Conservation (phyloP, 2,888 invertebrate genomes). For the Drosophila picticornis region DNA sequence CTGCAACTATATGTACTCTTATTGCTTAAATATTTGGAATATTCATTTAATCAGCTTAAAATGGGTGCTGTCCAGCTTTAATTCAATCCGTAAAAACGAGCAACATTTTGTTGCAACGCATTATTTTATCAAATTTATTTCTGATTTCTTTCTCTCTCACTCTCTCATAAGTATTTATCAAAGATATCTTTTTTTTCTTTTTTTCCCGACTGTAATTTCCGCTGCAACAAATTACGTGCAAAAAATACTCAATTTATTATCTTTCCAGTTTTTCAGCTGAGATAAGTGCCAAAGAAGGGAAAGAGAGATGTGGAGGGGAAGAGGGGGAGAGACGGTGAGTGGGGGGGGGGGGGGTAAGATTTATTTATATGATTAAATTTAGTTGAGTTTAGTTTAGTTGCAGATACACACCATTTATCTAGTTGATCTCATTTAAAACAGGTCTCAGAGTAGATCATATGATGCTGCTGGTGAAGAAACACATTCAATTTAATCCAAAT, state of each 20-base stretch:
- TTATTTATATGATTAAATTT: slow-evolving; percentile 32
- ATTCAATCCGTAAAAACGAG: neutral
- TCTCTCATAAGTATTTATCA: slow-evolving; percentile 32
- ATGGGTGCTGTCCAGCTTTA: no score
- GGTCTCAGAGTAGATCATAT: slow-evolving; percentile 50
- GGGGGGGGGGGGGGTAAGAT: neutral
- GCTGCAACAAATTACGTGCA: slow-evolving; percentile 39
- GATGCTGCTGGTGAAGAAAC: slow-evolving; percentile 12
- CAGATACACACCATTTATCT: slow-evolving; percentile 81
- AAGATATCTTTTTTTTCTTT: slow-evolving; percentile 24
- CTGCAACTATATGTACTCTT: neutral
- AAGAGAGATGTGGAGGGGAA: neutral
- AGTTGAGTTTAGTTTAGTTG: slow-evolving; percentile 29
- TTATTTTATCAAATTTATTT: neutral
- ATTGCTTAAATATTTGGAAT: neutral
- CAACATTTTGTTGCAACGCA: neutral
- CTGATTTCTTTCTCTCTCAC: slow-evolving; percentile 8
- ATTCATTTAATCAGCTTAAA: neutral
- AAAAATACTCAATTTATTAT: slow-evolving; percentile 58
- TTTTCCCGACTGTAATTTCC: slow-evolving; percentile 39
- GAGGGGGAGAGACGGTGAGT: no score
- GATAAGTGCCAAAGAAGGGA: neutral
- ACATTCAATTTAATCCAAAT: slow-evolving; percentile 16
- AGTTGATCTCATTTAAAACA: slow-evolving; percentile 75
- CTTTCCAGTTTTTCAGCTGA: slow-evolving; percentile 12